Conservation (phyloP, 2,797 vertebrate species). For the Chrosomus eos region DNA sequence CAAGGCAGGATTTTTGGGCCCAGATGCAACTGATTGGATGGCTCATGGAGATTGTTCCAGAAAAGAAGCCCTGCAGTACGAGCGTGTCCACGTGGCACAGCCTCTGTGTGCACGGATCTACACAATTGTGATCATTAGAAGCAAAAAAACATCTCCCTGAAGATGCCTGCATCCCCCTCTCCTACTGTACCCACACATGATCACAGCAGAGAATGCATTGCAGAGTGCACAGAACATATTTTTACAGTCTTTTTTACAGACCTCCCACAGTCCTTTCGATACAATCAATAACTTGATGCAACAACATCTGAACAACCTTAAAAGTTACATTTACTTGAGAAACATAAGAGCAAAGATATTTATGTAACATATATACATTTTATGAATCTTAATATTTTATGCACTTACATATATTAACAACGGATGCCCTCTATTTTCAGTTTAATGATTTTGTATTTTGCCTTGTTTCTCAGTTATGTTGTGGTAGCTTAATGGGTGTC, state of each 20-base stretch:
- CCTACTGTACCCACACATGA: conserved; percentile 23
- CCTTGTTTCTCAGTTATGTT: background rate
- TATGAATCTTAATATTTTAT: no score
- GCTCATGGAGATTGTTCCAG: conserved; percentile 31
- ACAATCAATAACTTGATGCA: background rate
- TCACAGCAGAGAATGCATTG: background rate
- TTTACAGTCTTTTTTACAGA: background rate
- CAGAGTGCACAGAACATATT: background rate
- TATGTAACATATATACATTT: no score
- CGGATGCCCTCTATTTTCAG: background rate
- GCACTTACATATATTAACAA: background rate
- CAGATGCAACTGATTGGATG: conserved; percentile 49
- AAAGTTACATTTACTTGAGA: background rate
- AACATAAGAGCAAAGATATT: background rate
- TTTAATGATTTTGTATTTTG: background rate
- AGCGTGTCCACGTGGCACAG: conserved; percentile 9
- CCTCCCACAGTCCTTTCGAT: background rate
- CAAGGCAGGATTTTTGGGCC: conserved; percentile 28
- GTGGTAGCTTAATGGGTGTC: conserved; percentile 7
- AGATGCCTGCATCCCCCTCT: conserved; percentile 30
- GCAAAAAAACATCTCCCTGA: background rate
- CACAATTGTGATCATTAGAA: conserved; percentile 51
- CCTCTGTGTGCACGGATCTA: conserved; percentile 50
- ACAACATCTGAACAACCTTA: background rate
- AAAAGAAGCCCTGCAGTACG: conserved; percentile 14